Evolutionary conservation across 2,888 invertebrate species (phyloP).

Genomic region (Tanytarsus gracilentus): DNA sequence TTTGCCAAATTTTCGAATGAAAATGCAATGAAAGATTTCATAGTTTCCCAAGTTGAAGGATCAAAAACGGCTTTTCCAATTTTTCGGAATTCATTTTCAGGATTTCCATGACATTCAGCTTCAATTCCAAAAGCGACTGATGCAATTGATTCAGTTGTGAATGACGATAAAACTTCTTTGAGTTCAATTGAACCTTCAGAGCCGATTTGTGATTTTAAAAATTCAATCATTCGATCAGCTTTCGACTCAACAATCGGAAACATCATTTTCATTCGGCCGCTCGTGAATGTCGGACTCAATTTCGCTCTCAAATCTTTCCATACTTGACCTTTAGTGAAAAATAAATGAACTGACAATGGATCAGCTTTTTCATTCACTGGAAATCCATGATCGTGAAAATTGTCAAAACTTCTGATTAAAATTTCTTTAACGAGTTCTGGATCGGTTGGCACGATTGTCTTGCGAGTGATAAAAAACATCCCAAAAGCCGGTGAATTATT

Average conservation of each 20-base stretch:
- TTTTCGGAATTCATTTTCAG: background rate
- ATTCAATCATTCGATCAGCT: conserved; percentile 1
- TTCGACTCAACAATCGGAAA: background rate
- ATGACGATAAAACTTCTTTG: background rate
- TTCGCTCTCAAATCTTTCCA: background rate
- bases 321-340: background rate
- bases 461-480: too few relatives aligned
- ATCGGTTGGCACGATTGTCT: too few relatives aligned
- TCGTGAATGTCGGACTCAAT: background rate
- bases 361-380: background rate
- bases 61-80: background rate
- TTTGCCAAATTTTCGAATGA: background rate
- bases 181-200: background rate
- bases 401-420: background rate
- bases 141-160: background rate
- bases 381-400: background rate
- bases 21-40: background rate
- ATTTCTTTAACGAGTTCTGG: too few relatives aligned
- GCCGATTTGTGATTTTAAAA: background rate
- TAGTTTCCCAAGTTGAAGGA: background rate
- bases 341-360: background rate
- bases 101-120: background rate
- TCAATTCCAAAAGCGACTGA: background rate
- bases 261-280: background rate
- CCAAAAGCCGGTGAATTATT: too few relatives aligned